Base-by-base conservation (phyloP, 2,797 vertebrate genomes). In the Aulostomus chinensis region DNA sequence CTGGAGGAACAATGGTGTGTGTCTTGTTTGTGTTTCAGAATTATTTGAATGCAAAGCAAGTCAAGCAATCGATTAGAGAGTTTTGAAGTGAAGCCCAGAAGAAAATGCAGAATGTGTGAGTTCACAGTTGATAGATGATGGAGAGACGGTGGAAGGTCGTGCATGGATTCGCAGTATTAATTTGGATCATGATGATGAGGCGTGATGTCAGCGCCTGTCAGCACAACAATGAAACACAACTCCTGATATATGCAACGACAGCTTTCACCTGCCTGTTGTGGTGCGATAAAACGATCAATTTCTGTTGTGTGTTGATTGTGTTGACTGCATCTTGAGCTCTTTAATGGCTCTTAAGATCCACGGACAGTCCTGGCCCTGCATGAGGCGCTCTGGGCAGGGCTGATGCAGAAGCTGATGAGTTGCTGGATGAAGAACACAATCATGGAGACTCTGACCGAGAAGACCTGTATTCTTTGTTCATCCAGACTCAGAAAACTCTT, bases 151-250 rank as follows among this genome's bases (percentile, higher is more conserved):
- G 16, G 22, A 36, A 31, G 52, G 25, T 46, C 49, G 50, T 52
- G 32, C 34, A 50, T 34, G 16, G 28, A 31, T 52, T 36, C 26
- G 40, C 25, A 17, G 33, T 54, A 22, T 49, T 65, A 48, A 70
- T 67, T 25, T 29, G 32, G 11, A 46, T 55, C 29, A 35, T 62
- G 22, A 24, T 62, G 22, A 24, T 28, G 35, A 38, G 65, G 34
- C 39, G 35, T 40, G 43, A 67, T 32, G 58, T 46, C 47, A 61
- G 35, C 7, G 14, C 15, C 46, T 50, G 17, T n/a, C 4, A 24
- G 22, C 16, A 32, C 35, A 34, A 49, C 46, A 59, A 74, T 72
- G 50, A 58, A 68, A 61, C 41, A 50, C 49, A 50, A 58, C 18
- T 31, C 10, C 15, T 40, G 30, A 62, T 73, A 31, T 61, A 54